These are phyloP conservation scores for Oreotrochilus melanogaster DNA, from an alignment of 2,113 vertebrate species.

Conservation along the genomic window DNA sequence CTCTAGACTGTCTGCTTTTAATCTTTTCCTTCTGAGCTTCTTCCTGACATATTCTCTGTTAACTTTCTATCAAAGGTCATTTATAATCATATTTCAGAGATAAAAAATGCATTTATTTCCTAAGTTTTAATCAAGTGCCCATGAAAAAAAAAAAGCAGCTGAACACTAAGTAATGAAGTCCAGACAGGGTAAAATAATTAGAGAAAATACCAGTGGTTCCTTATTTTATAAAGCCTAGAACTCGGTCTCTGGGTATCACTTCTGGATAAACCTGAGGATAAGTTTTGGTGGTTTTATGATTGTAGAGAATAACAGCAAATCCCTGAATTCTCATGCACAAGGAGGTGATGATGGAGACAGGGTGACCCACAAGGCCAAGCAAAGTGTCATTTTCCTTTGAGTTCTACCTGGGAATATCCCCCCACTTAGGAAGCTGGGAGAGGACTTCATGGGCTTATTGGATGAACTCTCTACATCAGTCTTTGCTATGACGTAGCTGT, in stretches of 20 bases:
- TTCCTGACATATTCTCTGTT: slow-evolving; percentile 61
- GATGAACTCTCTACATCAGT: not conserved
- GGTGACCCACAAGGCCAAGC: not conserved
- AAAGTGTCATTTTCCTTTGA: not conserved
- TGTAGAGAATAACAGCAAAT: not conserved
- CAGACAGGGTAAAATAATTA: not conserved
- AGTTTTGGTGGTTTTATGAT: not conserved
- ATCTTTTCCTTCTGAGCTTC: slow-evolving; percentile 62
- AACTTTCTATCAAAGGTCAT: slow-evolving; percentile 73
- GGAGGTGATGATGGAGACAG: fast-evolving
- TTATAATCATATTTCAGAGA: slow-evolving; percentile 67
- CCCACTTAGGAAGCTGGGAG: not conserved
- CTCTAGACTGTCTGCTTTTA: slow-evolving; percentile 69
- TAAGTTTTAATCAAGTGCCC: slow-evolving; percentile 47
- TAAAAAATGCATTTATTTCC: slow-evolving; percentile 37
- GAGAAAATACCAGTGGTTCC: not conserved
- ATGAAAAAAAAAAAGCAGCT: not conserved
- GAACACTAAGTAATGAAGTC: not conserved
- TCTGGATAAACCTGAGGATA: not conserved
- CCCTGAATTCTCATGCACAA: not conserved
- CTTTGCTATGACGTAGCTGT: not conserved
- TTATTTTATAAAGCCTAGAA: not conserved
- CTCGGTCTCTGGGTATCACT: not conserved
- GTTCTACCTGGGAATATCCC: not conserved
- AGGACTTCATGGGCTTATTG: not conserved